Conservation (phyloP, 2,888 invertebrate genomes). For the Miltochrista miniata region DNA sequence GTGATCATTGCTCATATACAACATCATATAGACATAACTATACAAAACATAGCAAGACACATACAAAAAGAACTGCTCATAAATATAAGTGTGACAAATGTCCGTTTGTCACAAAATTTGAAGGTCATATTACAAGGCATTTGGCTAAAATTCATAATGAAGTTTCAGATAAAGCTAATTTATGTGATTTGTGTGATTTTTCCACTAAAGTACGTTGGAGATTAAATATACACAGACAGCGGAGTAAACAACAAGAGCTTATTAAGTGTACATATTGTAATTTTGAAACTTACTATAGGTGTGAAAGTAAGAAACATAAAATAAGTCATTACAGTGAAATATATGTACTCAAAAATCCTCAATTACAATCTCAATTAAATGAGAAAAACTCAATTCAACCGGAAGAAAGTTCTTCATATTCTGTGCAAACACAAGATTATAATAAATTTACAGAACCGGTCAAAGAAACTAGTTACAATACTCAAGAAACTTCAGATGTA, state of each 20-base stretch:
- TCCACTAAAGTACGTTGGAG: slow-evolving; percentile 59
- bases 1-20: slow-evolving; percentile 39
- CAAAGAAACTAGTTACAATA: too few species aligned
- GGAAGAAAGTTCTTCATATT: neutral
- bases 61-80: slow-evolving; percentile 30
- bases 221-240: slow-evolving; percentile 56
- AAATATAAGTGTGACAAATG: slow-evolving; percentile 60
- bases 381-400: neutral
- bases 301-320: slow-evolving; percentile 60
- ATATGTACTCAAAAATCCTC: slow-evolving; percentile 8
- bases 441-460: too few species aligned
- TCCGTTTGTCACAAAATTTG: slow-evolving; percentile 55
- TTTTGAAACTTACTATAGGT: slow-evolving; percentile 55
- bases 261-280: slow-evolving; percentile 55
- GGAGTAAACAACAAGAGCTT: slow-evolving; percentile 43
- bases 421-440: neutral
- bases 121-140: slow-evolving; percentile 63
- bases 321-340: slow-evolving; percentile 27
- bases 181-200: slow-evolving; percentile 61
- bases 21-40: slow-evolving; percentile 49
- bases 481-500: neutral
- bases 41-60: slow-evolving; percentile 46
- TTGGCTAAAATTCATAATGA: slow-evolving; percentile 63
- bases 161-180: slow-evolving; percentile 51
- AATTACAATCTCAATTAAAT: neutral